phyloP scores from a whole-genome alignment of 1,140 invertebrate genomes.

The Bombus consobrinus region DNA sequence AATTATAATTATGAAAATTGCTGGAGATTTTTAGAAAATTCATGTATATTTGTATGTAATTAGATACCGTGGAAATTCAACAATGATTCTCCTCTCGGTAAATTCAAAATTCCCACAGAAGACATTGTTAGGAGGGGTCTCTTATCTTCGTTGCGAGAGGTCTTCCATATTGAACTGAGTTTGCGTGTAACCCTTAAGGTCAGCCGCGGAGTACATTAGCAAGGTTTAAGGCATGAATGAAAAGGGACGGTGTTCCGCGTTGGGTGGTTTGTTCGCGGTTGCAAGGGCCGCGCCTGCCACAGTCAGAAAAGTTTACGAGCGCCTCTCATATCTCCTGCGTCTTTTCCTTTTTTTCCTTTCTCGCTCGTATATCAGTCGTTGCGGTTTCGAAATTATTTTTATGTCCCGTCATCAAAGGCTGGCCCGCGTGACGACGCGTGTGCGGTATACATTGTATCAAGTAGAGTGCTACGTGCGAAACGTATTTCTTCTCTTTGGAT shows the following conservation, averaged over 20 bases:
- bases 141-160: slow-evolving; percentile 35
- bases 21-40: too few species aligned
- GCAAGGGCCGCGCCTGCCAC: slow-evolving; percentile 76
- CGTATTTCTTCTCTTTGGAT: neutral
- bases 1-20: too few species aligned
- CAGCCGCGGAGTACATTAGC: slow-evolving; percentile 69
- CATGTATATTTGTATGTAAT: too few species aligned
- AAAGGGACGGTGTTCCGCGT: slow-evolving; percentile 70
- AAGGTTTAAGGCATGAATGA: slow-evolving; percentile 76
- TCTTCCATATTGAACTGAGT: slow-evolving; percentile 30
- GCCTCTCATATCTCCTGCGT: slow-evolving; percentile 58
- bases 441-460: neutral
- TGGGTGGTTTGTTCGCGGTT: slow-evolving; percentile 77
- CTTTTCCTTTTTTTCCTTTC: slow-evolving; percentile 51
- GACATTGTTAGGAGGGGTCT: neutral
- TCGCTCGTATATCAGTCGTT: slow-evolving; percentile 78
- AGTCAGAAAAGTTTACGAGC: slow-evolving; percentile 80
- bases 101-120: neutral
- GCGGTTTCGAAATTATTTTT: slow-evolving; percentile 81
- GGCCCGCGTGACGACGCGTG: slow-evolving; percentile 37
- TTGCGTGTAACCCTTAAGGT: slow-evolving; percentile 62
- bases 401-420: slow-evolving; percentile 72
- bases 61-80: too few species aligned
- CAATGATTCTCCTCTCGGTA: neutral
- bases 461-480: neutral